Base-by-base conservation (phyloP, 2,888 invertebrate species). In the Toxonevra muliebris region DNA sequence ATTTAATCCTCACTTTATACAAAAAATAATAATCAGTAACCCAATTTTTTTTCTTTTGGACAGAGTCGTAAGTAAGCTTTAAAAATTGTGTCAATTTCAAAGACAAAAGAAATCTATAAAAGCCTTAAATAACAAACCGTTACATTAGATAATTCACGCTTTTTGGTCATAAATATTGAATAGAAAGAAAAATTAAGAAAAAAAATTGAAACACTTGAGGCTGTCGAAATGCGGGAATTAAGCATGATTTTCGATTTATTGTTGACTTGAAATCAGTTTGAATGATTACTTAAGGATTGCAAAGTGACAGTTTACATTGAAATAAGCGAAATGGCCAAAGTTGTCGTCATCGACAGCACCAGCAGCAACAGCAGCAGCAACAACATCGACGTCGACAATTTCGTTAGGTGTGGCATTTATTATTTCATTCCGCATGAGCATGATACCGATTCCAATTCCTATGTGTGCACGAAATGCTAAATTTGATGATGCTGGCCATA, bases 271-370 rank as follows among this genome's bases (percentile, higher is more conserved):
- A 65, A 65, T 66, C 54, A 66, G 61, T 73, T 76, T 79, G 79
- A 80, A 70, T 78, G 77, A 79, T 80, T 77, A 74, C 71, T 73
- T 73, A 73, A 76, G 75, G 77, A 74, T 68, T 74, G 72, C 59
- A 68, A 73, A 74, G 74, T 80, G 79, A 78, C 79, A 78, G 69
- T 76, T 79, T 76, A 78, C 78, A 76, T 59, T 61, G 70, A 69
- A 71, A 71, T 61, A 71, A 71, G 66, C 64, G 69, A 72, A 69
- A 61, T 64, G 55, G 30, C 53, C 62, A 61, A 61, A 71, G 54
- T 64, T 62, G 70, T 48, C 50, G 42, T 11, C 19, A 19, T 64
- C 50, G 13, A 64, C 57, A 3, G 2, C 15, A 12, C 5, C 48
- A n/a, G 11, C 13, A 13, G 15, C 48, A n/a, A 30, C 30, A 4